Percentiles rank a stretch among this genome's conserved stretches.
These are phyloP conservation scores for Rotaria sp. DNA, from an alignment of 2,888 invertebrate species.

Conservation along the genomic window DNA sequence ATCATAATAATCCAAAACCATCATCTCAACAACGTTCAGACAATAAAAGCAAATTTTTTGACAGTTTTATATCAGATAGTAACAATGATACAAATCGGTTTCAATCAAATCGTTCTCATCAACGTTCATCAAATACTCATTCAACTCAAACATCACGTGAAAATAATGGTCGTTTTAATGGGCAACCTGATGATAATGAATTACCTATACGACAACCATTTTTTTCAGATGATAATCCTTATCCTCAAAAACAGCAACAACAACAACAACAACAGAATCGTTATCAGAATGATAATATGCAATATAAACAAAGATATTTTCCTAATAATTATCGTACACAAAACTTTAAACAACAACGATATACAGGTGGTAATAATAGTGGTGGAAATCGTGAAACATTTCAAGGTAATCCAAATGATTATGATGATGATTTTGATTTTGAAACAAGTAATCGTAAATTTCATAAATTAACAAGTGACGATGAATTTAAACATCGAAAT, in stretches of 20 bases:
- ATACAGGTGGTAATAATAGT: background rate
- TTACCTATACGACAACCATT: background rate
- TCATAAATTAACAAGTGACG: conserved; percentile 1
- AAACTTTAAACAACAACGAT: background rate
- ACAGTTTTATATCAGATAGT: background rate
- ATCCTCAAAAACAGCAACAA: background rate
- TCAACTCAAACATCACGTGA: background rate
- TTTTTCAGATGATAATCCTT: background rate
- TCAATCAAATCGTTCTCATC: background rate
- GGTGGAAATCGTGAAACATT: conserved; percentile 24
- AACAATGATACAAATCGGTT: background rate
- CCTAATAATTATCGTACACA: background rate
- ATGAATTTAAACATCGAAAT: background rate
- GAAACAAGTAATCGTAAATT: conserved; percentile 3
- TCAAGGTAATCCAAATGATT: background rate
- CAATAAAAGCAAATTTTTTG: conserved; percentile 15
- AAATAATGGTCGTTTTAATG: background rate
- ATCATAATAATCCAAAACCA: background rate
- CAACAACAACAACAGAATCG: background rate
- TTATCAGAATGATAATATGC: background rate
- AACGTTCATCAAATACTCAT: background rate
- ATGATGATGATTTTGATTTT: background rate
- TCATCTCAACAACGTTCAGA: background rate
- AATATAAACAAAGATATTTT: background rate
- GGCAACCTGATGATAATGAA: background rate